Base-by-base conservation (phyloP, 2,888 invertebrate species). In the Nycteola revayana region DNA sequence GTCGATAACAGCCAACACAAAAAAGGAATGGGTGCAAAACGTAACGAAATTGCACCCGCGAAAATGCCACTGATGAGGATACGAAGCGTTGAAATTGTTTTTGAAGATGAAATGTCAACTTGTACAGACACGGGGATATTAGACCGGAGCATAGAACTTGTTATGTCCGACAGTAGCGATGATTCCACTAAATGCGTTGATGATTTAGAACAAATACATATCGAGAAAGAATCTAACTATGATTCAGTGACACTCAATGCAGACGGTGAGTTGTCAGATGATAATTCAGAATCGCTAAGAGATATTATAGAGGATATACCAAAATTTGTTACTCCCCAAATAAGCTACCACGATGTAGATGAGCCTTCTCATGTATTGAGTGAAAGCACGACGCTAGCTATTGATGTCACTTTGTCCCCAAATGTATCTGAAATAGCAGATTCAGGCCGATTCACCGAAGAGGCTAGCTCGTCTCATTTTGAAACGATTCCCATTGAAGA, bases 31-130 rank as follows among this genome's bases (percentile, higher is more conserved):
- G 84, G 82, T 0, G 75, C 78, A 7, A 82, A 72, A 57, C 78
- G 86, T 20, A 73, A 86, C 55, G 86, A 87, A 51, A 70, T 87
- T 24, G 84, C 87, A 1, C 87, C 84, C 0, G 62, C 72, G 3
- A 87, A 83, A 59, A 81, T 86, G 72, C 86, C 87, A 2, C 68
- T 87, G 3, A 85, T 87, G 85, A 75, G 87, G 42, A 88, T 87
- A 34, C 61, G 86, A 32, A 88, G 88, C 55, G 86, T 88, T 34
- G 87, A 88, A 65, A 88, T 88, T 7, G 81, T 87, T 1, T 88
- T 87, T 52, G 86, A 88, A 52, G 87, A 87, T 33, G 88, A 87
- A 66, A 72, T 87, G 72, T 86, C 87, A 17, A 69, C 84, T 20
- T 86, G 81, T 47, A 79, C 80, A 0, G 85, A 86, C 41, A 79